Base-by-base conservation (phyloP, 2,797 vertebrate species). In the Carapus acus region DNA sequence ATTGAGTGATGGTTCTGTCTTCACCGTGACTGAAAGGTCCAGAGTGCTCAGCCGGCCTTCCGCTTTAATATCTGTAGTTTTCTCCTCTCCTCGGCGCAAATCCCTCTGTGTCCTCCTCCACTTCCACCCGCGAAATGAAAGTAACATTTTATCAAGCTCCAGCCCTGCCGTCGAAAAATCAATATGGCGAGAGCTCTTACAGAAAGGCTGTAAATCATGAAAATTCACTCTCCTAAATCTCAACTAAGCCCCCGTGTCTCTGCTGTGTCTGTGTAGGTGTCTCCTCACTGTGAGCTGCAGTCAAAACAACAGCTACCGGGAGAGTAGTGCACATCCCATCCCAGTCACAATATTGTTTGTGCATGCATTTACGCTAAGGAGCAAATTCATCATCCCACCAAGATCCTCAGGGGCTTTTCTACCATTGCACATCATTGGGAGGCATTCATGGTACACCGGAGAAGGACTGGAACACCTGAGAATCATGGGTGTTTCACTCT, bases 111-210 rank as follows among this genome's bases (percentile, higher is more conserved):
- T 77, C 71, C 77, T 67, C 68, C 67, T 73, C 56, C 58, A 60
- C 69, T 79, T 76, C 63, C 53, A 43, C 42, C 74, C 53, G 20
- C 76, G 69, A 84, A 83, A 83, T 84, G 67, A 83, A 83, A 85
- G 67, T 54, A 74, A 71, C 73, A 78, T 86, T 85, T 85, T 79
- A 80, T 81, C 69, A 76, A 76, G 74, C 69, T 51, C 78, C 56
- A 63, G 39, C 67, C 58, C 65, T 54, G 69, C 56, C 67, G 77
- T 59, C 58, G 54, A 59, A 75, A 74, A 82, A 84, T 86, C 83
- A 77, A 85, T 86, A 76, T 61, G 31, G 60, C 21, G 65, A 64
- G 60, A 69, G 74, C 74, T 76, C 65, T 63, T 54, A 60, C 64
- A 50, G 65, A 64, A 68, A 70, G 69, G 65, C 49, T 79, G 69